A percentile compares a stretch with the other conserved stretches of the same genome.
phyloP scores from a whole-genome alignment of 2,888 invertebrate species.

The Acrocera orbiculus region DNA sequence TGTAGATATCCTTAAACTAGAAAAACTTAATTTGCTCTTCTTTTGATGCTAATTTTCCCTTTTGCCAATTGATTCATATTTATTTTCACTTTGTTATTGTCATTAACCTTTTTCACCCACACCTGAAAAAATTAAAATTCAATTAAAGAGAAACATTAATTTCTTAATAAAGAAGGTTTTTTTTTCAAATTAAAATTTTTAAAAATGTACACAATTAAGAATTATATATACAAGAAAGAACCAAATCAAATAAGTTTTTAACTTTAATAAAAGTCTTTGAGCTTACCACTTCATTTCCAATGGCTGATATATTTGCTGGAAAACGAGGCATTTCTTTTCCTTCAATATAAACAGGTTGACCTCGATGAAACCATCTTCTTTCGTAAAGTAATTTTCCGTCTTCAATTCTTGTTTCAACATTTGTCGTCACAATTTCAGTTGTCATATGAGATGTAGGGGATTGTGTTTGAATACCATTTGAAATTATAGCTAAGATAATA shows the following conservation, averaged over 20 bases:
- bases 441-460: constrained; percentile 20
- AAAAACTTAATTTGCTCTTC: constrained; percentile 52
- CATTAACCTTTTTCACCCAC: constrained; percentile 70
- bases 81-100: constrained; percentile 65
- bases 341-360: constrained; percentile 82
- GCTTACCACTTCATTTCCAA: constrained; percentile 73
- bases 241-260: not conserved
- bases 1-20: no score
- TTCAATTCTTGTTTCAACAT: constrained; percentile 73
- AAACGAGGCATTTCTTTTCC: constrained; percentile 72
- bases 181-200: no score
- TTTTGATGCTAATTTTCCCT: constrained; percentile 74
- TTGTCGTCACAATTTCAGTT: constrained; percentile 25
- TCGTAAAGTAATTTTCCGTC: constrained; percentile 89
- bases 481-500: constrained; percentile 29
- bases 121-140: constrained; percentile 42
- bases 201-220: not conserved
- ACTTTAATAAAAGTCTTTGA: not conserved
- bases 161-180: not conserved
- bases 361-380: constrained; percentile 87
- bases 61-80: constrained; percentile 67
- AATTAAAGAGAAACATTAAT: not conserved
- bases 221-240: not conserved
- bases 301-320: constrained; percentile 77
- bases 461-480: constrained; percentile 23